Evolutionary conservation across 2,888 invertebrate genomes (phyloP), one percentile per base, ranked within the genome.

Genomic region (Steinernema hermaphroditum): DNA sequence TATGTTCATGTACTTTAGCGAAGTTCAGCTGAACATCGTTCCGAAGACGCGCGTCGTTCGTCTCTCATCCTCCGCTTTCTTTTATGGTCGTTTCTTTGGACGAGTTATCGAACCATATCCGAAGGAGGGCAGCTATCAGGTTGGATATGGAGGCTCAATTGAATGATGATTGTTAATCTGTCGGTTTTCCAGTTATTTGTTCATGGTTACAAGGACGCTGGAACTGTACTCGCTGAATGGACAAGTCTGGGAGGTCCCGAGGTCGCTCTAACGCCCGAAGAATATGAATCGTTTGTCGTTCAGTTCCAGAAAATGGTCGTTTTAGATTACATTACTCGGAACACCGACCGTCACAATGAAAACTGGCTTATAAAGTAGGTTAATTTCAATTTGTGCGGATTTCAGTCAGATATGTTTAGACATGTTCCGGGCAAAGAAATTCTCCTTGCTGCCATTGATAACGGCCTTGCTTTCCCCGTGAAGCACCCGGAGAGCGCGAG

Each of bases 401-500:
- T 69, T 44, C n/a, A n/a, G n/a, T n/a, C 27, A 9, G 24, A 69
- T 69, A 8, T 43, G 14, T 75, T 69, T 68, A 80, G 81, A 71
- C 82, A 84, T 72, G 73, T 84, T 9, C 80, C 82, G 0, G 83
- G 82, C 8, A 57, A 78, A 22, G 81, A 79, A 81, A 92, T 98
- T 49, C 92, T 91, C 80, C 92, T 98, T 80, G 96, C 97, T 24
- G 98, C 97, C 72, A 98, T 98, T 83, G 90, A 98, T 89, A 98
- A 98, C 89, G 98, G 98, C 2, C 89, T 98, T 79, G 97, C 98
- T 44, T 98, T 98, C 89, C 98, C 98, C 2, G 97, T 95, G 88
- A 97, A 98, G 88, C 98, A 98, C 89, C 98, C 98, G 0, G 97
- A 98, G 89, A 77, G 73, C 69, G 79, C 81, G 19, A 80, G 79